These are phyloP conservation scores for Aphelocoma californica DNA, from an alignment of 2,797 vertebrate genomes.

Conservation along the genomic window DNA sequence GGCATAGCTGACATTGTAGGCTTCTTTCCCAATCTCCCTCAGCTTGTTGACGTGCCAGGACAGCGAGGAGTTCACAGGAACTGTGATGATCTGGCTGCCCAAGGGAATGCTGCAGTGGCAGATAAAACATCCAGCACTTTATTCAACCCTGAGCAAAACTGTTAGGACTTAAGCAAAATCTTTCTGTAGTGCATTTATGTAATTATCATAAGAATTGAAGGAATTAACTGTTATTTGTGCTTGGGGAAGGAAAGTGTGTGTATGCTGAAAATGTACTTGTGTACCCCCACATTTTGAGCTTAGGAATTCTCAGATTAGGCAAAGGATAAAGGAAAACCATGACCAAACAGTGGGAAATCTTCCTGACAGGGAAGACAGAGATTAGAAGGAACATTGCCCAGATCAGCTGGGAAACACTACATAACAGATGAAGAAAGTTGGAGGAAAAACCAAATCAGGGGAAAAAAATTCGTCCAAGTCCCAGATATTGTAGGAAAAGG, in stretches of 20 bases:
- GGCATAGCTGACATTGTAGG: slow-evolving; percentile 98
- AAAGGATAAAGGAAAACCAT: not conserved
- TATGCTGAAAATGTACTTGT: not conserved
- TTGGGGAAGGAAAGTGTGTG: not conserved
- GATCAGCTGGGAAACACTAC: not conserved
- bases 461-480: not conserved
- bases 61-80: slow-evolving; percentile 94
- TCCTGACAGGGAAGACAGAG: not conserved
- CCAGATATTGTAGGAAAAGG: not conserved
- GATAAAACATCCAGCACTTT: slow-evolving; percentile 47
- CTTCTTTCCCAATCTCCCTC: slow-evolving; percentile 86
- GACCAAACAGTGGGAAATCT: not conserved
- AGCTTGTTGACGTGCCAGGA: slow-evolving; percentile 97
- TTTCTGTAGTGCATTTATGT: not conserved
- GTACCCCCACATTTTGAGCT: not conserved
- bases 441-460: not conserved
- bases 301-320: not conserved
- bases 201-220: not conserved
- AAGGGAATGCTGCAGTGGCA: slow-evolving; percentile 87
- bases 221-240: not conserved
- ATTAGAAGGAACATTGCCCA: not conserved
- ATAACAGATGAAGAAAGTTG: rapidly evolving
- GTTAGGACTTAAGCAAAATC: not conserved
- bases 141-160: not conserved
- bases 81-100: slow-evolving; percentile 94